These are phyloP conservation scores for Rhinolophus sinicus DNA, from an alignment of 2,113 vertebrate genomes.

Conservation along the genomic window DNA sequence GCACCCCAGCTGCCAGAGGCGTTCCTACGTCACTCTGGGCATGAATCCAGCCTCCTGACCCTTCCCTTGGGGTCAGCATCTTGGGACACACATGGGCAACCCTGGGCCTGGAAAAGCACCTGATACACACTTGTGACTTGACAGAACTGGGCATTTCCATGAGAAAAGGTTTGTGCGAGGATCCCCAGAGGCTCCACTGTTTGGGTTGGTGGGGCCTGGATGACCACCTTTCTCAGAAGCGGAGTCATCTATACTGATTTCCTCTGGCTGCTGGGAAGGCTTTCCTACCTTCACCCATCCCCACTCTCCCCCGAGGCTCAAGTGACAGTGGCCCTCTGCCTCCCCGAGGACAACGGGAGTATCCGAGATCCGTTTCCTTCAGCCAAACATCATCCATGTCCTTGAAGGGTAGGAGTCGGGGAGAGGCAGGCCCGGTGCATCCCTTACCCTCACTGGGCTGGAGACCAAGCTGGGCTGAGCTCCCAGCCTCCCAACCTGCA, in stretches of 20 bases:
- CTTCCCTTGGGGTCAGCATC: not conserved
- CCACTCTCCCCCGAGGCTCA: not conserved
- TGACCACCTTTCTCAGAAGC: not conserved
- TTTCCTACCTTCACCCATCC: too few relatives aligned
- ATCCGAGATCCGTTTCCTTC: not conserved
- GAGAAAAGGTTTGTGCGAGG: not conserved
- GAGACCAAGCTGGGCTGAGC: not conserved
- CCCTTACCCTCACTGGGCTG: not conserved
- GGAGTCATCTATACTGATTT: not conserved
- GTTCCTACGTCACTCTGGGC: not conserved
- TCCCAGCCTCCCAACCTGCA: not conserved
- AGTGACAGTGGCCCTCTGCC: not conserved
- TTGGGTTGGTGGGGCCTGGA: fast-evolving
- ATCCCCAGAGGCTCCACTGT: not conserved
- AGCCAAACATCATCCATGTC: not conserved
- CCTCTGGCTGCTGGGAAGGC: not conserved
- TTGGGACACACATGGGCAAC: not conserved
- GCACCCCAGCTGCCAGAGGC: not conserved
- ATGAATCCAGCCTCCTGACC: not conserved
- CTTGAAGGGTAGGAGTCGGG: not conserved
- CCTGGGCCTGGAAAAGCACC: not conserved
- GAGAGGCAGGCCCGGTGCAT: not conserved
- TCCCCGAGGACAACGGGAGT: not conserved
- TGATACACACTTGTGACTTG: not conserved
- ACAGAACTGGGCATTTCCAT: not conserved